These are phyloP conservation scores for Uropetala carovei DNA, from an alignment of 2,888 invertebrate genomes.

Conservation along the genomic window DNA sequence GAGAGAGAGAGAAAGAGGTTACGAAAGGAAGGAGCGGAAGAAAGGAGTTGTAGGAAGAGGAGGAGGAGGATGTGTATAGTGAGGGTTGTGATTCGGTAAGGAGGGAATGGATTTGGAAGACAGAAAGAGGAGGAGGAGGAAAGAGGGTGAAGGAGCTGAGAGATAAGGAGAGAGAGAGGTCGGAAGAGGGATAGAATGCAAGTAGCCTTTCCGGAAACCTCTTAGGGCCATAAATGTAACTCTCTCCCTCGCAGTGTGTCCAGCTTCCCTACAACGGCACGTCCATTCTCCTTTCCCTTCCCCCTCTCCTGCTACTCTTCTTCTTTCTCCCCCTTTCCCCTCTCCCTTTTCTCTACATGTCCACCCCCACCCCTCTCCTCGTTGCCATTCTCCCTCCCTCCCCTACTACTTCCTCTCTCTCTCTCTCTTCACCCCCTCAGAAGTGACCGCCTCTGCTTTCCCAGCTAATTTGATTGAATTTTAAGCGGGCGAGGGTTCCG, in stretches of 20 bases:
- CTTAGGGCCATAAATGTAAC: slow-evolving; percentile 62
- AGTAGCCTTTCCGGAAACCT: slow-evolving; percentile 61
- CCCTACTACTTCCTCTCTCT: neutral
- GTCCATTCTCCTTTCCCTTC: slow-evolving; percentile 8
- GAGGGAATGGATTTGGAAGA: neutral
- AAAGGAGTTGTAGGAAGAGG: neutral
- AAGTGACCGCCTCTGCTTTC: slow-evolving; percentile 53
- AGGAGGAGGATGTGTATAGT: neutral
- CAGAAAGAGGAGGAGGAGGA: neutral
- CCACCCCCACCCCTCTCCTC: neutral
- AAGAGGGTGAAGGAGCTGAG: neutral
- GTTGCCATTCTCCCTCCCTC: neutral
- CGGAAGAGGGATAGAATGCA: slow-evolving; percentile 44
- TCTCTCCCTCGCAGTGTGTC: neutral
- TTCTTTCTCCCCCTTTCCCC: neutral
- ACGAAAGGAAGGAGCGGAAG: neutral
- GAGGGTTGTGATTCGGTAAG: neutral
- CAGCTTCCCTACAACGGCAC: neutral
- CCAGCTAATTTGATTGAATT: slow-evolving; percentile 63
- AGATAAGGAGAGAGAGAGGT: neutral
- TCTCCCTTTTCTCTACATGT: neutral
- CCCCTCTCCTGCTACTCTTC: neutral
- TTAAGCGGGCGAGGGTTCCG: slow-evolving; percentile 48
- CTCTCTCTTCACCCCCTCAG: neutral
- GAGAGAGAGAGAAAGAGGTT: neutral